Evolutionary conservation across 2,113 vertebrate genomes (phyloP).

Genomic region (Dolichotis patagonum): DNA sequence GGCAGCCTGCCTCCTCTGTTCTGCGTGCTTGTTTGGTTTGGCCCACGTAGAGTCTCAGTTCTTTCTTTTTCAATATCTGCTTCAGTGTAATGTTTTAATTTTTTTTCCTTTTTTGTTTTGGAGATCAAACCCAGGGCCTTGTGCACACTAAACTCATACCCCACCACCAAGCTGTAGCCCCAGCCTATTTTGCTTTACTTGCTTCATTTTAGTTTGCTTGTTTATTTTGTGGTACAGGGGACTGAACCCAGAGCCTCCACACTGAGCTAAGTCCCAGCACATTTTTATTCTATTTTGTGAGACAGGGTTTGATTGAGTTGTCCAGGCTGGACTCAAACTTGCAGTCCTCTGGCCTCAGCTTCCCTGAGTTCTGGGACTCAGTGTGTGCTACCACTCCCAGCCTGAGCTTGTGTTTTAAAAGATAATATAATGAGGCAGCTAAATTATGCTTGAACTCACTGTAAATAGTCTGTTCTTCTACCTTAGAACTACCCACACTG

Average conservation of each 20-base stretch:
- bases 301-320: not conserved
- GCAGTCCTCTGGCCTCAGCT: not conserved
- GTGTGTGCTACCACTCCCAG: not conserved
- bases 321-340: not conserved
- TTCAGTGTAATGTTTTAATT: not conserved
- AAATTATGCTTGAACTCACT: not conserved
- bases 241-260: not conserved
- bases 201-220: not conserved
- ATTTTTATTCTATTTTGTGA: not conserved
- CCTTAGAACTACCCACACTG: not conserved
- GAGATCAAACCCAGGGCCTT: not conserved
- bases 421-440: not conserved
- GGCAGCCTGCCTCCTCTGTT: not conserved
- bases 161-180: no score
- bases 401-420: not conserved
- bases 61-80: not conserved
- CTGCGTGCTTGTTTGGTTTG: not conserved
- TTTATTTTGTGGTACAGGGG: not conserved
- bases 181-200: not conserved
- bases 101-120: not conserved
- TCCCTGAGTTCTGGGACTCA: not conserved
- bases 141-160: not conserved
- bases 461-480: not conserved
- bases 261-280: no score
- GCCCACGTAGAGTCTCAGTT: not conserved